Conservation (phyloP, 2,888 invertebrate species). For the Patella caerulea region DNA sequence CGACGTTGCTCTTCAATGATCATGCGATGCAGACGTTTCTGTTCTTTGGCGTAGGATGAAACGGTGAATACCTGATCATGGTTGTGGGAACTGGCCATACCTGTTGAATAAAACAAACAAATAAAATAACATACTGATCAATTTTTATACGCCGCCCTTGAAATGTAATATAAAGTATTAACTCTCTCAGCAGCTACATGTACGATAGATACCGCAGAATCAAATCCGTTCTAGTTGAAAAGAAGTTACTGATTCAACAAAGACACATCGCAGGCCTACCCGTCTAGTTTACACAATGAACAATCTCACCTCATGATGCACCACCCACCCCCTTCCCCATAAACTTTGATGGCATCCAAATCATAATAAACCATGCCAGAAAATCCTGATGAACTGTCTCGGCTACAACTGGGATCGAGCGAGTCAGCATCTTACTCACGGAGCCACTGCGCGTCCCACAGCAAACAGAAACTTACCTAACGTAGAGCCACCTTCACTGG, state of each 20-base stretch:
- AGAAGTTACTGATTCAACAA: too few species aligned
- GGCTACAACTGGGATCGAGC: too few species aligned
- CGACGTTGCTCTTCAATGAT: constrained; percentile 82
- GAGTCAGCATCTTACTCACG: too few species aligned
- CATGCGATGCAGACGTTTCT: constrained; percentile 87
- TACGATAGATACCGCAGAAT: not conserved
- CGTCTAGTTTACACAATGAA: too few species aligned
- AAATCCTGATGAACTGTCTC: too few species aligned
- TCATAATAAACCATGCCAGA: too few species aligned
- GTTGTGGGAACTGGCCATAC: constrained; percentile 83
- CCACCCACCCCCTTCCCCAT: too few species aligned
- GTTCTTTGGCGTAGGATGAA: constrained; percentile 89
- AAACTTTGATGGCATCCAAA: too few species aligned
- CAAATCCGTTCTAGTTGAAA: too few species aligned
- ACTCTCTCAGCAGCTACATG: not conserved
- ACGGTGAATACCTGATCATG: constrained; percentile 85
- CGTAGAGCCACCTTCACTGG: constrained; percentile 78
- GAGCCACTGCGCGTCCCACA: too few species aligned
- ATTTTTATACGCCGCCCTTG: not conserved
- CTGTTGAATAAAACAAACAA: constrained; percentile 70
- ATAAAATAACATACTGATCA: not conserved
- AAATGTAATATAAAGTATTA: not conserved
- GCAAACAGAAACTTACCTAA: constrained; percentile 73
- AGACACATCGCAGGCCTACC: too few species aligned
- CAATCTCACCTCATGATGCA: too few species aligned